A percentile compares a stretch with the other conserved stretches of the same genome.
phyloP scores from a whole-genome alignment of 2,113 vertebrate genomes.

The Coreoperca whiteheadi region DNA sequence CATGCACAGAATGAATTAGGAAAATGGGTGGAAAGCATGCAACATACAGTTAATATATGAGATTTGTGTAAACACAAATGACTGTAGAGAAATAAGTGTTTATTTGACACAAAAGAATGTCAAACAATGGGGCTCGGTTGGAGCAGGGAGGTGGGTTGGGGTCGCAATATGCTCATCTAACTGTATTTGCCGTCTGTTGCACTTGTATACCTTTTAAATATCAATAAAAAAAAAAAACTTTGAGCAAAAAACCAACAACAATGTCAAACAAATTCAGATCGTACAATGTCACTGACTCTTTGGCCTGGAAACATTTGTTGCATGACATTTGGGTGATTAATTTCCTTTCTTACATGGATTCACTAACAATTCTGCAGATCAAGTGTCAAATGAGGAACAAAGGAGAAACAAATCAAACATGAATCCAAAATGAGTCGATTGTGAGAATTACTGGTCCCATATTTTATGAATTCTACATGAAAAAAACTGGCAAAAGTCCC shows the following conservation, averaged over 20 bases:
- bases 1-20: not conserved
- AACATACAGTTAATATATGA: not conserved
- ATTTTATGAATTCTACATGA: constrained; percentile 64
- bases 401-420: constrained; percentile 65
- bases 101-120: constrained; percentile 28
- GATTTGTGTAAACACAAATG: not conserved
- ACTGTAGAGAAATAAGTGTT: constrained; percentile 10
- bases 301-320: constrained; percentile 25
- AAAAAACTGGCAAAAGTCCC: constrained; percentile 50
- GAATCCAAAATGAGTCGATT: constrained; percentile 69
- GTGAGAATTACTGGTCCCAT: constrained; percentile 53
- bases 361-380: constrained; percentile 39
- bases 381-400: constrained; percentile 63
- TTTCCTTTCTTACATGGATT: constrained; percentile 49
- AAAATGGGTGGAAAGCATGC: not conserved
- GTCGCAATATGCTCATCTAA: too few relatives aligned
- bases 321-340: constrained; percentile 45
- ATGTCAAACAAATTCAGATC: constrained; percentile 9
- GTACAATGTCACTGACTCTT: not conserved
- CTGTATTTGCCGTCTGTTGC: too few relatives aligned
- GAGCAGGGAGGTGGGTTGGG: too few relatives aligned
- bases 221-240: too few relatives aligned
- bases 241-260: too few relatives aligned
- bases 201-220: too few relatives aligned
- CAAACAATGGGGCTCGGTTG: too few relatives aligned